Evolutionary conservation across 1,140 invertebrate genomes (phyloP).

Genomic region (Hylaeus volcanicus): DNA sequence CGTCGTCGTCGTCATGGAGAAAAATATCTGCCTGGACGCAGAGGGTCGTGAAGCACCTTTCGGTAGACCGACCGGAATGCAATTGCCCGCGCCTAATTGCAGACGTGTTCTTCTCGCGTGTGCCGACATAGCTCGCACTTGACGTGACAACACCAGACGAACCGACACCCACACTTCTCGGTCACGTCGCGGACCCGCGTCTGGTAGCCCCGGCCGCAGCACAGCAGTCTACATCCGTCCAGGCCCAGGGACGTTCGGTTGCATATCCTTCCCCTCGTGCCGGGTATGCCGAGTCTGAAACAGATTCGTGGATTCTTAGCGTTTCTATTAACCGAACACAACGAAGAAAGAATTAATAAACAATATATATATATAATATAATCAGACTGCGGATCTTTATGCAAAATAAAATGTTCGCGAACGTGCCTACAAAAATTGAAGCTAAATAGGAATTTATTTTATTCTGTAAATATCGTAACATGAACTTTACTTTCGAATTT

Average conservation of each 20-base stretch:
- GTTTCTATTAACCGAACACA: too few species aligned
- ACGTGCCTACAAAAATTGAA: too few species aligned
- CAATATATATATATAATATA: too few species aligned
- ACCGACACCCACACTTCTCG: constrained; percentile 95
- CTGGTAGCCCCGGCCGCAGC: constrained; percentile 95
- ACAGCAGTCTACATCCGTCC: constrained; percentile 91
- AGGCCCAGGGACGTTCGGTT: constrained; percentile 90
- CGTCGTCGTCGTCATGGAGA: not conserved
- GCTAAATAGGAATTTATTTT: too few species aligned
- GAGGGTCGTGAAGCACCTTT: constrained; percentile 47
- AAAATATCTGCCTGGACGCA: constrained; percentile 9
- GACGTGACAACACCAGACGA: constrained; percentile 96
- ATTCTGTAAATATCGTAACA: too few species aligned
- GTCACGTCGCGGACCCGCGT: constrained; percentile 91
- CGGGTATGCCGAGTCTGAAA: constrained; percentile 88
- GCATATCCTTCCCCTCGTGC: constrained; percentile 91
- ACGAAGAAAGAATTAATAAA: too few species aligned
- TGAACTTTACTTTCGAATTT: too few species aligned
- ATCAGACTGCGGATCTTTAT: too few species aligned
- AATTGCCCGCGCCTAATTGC: constrained; percentile 84
- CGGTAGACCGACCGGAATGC: constrained; percentile 57
- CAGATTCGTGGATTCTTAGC: too few species aligned
- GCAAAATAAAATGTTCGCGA: too few species aligned
- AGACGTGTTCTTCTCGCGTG: constrained; percentile 90
- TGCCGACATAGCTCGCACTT: constrained; percentile 92